Evolutionary conservation across 2,888 invertebrate species (phyloP).

Genomic region (Xestia sexstrigata): DNA sequence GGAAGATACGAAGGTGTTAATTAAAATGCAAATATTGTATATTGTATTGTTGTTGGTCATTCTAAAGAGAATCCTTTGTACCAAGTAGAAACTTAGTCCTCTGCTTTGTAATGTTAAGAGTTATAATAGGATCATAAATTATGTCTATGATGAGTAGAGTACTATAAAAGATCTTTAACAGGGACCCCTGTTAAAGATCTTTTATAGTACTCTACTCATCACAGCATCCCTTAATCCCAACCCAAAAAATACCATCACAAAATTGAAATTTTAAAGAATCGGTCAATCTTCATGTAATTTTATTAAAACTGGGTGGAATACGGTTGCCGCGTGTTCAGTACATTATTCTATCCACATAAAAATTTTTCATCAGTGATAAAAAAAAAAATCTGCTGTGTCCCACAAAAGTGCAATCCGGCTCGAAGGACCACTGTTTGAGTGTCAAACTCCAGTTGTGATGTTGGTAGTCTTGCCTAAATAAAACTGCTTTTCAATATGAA

Average conservation of each 20-base stretch:
- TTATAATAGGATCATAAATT: not conserved
- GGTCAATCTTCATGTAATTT: not conserved
- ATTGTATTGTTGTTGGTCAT: slow-evolving; percentile 36
- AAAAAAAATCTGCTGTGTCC: too few relatives aligned
- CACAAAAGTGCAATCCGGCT: too few relatives aligned
- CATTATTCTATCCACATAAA: too few relatives aligned
- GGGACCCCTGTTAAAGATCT: too few relatives aligned
- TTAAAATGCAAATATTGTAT: slow-evolving; percentile 55
- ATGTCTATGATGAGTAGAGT: not conserved
- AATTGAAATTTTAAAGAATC: not conserved
- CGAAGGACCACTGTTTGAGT: too few relatives aligned
- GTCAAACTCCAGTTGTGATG: too few relatives aligned
- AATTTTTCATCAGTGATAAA: too few relatives aligned
- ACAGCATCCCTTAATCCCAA: not conserved
- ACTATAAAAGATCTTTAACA: not conserved
- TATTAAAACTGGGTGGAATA: not conserved
- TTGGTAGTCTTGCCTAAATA: too few relatives aligned
- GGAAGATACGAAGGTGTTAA: slow-evolving; percentile 36
- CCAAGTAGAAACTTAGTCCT: slow-evolving; percentile 1
- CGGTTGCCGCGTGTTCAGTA: too few relatives aligned
- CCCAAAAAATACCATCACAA: not conserved
- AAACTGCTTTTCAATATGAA: too few relatives aligned
- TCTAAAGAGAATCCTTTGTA: slow-evolving; percentile 42
- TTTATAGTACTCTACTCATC: too few relatives aligned
- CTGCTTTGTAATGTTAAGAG: slow-evolving; percentile 14